Conservation (phyloP, 2,888 invertebrate genomes). For the Arge pagana region DNA sequence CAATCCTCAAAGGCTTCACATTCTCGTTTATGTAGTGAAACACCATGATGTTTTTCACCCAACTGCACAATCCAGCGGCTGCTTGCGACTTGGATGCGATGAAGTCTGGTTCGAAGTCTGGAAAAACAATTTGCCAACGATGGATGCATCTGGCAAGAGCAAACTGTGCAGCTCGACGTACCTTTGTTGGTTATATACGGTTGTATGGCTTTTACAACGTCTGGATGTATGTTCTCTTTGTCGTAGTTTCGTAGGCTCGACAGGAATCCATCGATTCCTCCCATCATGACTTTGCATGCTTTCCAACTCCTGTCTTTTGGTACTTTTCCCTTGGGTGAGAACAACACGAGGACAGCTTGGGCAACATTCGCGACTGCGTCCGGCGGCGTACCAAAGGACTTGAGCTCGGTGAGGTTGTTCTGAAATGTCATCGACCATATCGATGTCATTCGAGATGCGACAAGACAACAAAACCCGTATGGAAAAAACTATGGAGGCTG, state of each 20-base stretch:
- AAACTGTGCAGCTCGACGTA: conserved; percentile 23
- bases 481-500: neutral
- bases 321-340: conserved; percentile 80
- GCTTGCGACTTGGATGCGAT: conserved; percentile 86
- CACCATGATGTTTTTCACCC: conserved; percentile 90
- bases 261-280: conserved; percentile 85
- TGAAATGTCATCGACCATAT: too few relatives aligned
- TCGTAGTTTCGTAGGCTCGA: conserved; percentile 83
- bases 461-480: neutral
- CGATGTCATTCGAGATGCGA: neutral
- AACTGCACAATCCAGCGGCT: conserved; percentile 90
- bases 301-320: conserved; percentile 95
- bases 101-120: conserved; percentile 83
- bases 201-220: conserved; percentile 79
- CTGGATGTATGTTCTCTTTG: conserved; percentile 90
- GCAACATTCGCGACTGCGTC: conserved; percentile 85
- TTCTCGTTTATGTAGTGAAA: conserved; percentile 90
- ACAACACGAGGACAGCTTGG: conserved; percentile 86
- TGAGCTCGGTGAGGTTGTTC: conserved; percentile 90
- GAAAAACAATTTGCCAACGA: too few relatives aligned
- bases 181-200: conserved; percentile 59
- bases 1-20: conserved; percentile 89
- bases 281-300: conserved; percentile 87
- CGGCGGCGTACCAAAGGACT: conserved; percentile 91
- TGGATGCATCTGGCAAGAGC: too few relatives aligned